Evolutionary conservation across 2,113 vertebrate species (phyloP).

Genomic region (Crotalus viridis): DNA sequence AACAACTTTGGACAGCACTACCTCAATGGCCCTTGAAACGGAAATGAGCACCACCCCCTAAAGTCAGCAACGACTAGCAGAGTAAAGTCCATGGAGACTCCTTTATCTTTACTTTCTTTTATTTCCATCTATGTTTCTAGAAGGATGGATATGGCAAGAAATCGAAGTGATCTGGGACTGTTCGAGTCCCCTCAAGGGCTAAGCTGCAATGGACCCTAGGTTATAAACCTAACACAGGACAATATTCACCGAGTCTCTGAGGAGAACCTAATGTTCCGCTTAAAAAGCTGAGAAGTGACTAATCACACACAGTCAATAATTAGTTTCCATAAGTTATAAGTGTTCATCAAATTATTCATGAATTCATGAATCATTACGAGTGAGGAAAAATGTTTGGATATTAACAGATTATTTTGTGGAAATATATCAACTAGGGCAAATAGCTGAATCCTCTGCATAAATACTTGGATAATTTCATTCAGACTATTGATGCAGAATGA

Average conservation of each 20-base stretch:
- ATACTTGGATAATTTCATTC: slow-evolving; percentile 25
- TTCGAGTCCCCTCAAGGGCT: background rate
- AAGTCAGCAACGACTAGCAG: background rate
- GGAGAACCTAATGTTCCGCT: background rate
- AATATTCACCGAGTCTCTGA: background rate
- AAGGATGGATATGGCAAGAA: background rate
- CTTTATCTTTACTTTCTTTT: background rate
- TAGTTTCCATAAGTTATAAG: background rate
- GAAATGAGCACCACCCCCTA: background rate
- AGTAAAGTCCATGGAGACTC: background rate
- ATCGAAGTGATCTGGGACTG: background rate
- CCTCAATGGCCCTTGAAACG: background rate
- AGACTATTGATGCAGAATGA: background rate
- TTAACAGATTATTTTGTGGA: background rate
- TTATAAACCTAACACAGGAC: background rate
- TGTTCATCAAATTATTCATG: background rate
- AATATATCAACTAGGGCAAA: slow-evolving; percentile 13
- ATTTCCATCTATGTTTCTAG: background rate
- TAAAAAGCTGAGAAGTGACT: background rate
- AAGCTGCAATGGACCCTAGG: too few species aligned
- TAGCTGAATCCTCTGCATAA: background rate
- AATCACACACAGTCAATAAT: background rate
- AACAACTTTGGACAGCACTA: background rate
- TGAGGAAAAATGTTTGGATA: background rate
- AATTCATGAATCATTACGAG: slow-evolving; percentile 2